Percentiles rank a stretch among this genome's conserved stretches.
phyloP scores from a whole-genome alignment of 2,797 vertebrate species.

The Neomorphus geoffroyi region DNA sequence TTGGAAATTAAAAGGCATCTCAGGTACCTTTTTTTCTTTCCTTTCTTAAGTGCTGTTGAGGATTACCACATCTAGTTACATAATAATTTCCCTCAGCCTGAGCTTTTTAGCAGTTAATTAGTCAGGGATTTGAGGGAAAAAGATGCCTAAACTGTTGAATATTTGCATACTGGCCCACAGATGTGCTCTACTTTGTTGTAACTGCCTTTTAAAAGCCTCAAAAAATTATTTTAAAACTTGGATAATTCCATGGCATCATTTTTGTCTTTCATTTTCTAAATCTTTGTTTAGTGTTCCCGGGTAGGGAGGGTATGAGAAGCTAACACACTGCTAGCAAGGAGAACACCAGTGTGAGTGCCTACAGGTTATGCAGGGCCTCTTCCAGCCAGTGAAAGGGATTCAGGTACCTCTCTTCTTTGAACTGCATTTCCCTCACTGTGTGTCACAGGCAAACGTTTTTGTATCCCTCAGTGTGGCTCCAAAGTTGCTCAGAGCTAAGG shows the following conservation, averaged over 20 bases:
- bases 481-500: not conserved
- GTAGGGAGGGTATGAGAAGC: not conserved
- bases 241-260: not conserved
- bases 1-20: not conserved
- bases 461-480: not conserved
- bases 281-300: not conserved
- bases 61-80: slow-evolving; percentile 38
- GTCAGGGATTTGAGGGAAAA: slow-evolving; percentile 17
- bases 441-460: not conserved
- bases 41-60: not conserved
- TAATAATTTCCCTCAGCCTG: slow-evolving; percentile 26
- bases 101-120: slow-evolving; percentile 61
- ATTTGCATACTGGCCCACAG: not conserved
- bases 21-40: not conserved
- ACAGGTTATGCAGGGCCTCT: not conserved
- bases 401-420: not conserved
- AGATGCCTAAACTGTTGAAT: not conserved
- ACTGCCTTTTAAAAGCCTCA: not conserved
- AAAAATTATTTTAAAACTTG: not conserved
- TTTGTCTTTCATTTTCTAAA: not conserved
- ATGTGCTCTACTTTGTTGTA: not conserved
- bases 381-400: not conserved
- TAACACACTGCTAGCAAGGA: not conserved
- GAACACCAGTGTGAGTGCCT: not conserved
- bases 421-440: not conserved